phyloP scores from a whole-genome alignment of 2,888 invertebrate genomes.

The Noctua pronuba region DNA sequence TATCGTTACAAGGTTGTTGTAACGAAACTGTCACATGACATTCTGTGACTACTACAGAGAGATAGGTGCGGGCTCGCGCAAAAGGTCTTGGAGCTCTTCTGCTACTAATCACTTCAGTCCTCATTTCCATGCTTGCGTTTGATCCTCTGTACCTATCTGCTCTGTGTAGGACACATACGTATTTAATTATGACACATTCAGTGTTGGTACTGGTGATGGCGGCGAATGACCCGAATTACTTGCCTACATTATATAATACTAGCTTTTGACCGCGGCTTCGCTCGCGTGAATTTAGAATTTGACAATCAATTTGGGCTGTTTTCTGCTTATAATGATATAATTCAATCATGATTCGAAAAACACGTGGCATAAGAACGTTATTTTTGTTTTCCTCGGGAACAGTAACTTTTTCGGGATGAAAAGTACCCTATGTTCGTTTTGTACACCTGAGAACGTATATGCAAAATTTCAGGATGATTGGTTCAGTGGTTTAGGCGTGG shows the following conservation, averaged over 20 bases:
- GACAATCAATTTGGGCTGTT: too few relatives aligned
- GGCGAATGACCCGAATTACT: slow-evolving; percentile 56
- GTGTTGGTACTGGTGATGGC: neutral
- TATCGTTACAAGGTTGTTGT: neutral
- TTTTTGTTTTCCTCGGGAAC: too few relatives aligned
- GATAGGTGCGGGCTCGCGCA: too few relatives aligned
- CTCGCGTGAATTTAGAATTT: too few relatives aligned
- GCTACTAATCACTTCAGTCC: neutral
- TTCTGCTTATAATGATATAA: neutral
- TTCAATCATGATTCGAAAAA: too few relatives aligned
- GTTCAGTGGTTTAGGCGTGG: too few relatives aligned
- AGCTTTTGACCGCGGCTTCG: too few relatives aligned
- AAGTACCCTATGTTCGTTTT: too few relatives aligned
- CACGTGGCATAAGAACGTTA: too few relatives aligned
- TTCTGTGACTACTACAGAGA: neutral
- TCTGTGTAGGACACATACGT: neutral
- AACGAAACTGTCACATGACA: neutral
- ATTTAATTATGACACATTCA: slow-evolving; percentile 42
- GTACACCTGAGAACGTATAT: too few relatives aligned
- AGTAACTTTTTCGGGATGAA: too few relatives aligned
- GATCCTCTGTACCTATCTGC: slow-evolving; percentile 12
- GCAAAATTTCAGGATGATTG: too few relatives aligned
- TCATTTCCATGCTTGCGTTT: neutral
- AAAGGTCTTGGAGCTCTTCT: neutral
- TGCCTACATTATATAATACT: slow-evolving; percentile 32